Conservation (phyloP, 2,888 invertebrate species). For the Apodemia zela region DNA sequence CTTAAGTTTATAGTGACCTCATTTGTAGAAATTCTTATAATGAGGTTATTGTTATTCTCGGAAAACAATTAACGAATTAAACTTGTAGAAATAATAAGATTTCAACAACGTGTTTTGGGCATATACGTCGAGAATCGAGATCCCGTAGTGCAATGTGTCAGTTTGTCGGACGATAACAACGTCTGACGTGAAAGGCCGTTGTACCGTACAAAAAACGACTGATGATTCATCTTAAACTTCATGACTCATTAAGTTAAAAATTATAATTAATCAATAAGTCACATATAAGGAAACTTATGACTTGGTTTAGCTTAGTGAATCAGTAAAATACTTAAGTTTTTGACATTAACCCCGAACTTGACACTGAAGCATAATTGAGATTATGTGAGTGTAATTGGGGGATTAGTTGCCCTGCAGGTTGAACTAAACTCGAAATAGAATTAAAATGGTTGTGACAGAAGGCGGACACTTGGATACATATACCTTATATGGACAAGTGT, state of each 20-base stretch:
- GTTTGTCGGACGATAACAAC: not conserved
- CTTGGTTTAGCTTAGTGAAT: not conserved
- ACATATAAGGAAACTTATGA: not conserved
- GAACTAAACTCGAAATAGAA: conserved; percentile 55
- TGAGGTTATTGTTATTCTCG: too few species aligned
- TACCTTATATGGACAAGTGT: conserved; percentile 74
- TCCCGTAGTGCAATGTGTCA: not conserved
- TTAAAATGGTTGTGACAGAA: conserved; percentile 54
- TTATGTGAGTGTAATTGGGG: conserved; percentile 22
- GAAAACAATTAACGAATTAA: too few species aligned
- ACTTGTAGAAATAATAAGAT: not conserved
- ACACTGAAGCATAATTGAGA: conserved; percentile 37
- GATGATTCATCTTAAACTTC: conserved; percentile 8
- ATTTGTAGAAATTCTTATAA: too few species aligned
- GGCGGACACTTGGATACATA: conserved; percentile 45
- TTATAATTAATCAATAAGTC: conserved; percentile 12
- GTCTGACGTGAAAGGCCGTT: conserved; percentile 8
- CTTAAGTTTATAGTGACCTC: too few species aligned
- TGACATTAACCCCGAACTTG: conserved; percentile 41
- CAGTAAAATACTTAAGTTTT: not conserved
- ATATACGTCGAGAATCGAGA: not conserved
- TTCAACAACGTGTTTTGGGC: not conserved
- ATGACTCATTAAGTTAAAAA: conserved; percentile 10
- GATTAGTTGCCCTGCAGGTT: conserved; percentile 34
- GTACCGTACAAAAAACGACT: conserved; percentile 7